These are phyloP conservation scores for Sinella curviseta DNA, from an alignment of 1,140 invertebrate genomes.

Conservation along the genomic window DNA sequence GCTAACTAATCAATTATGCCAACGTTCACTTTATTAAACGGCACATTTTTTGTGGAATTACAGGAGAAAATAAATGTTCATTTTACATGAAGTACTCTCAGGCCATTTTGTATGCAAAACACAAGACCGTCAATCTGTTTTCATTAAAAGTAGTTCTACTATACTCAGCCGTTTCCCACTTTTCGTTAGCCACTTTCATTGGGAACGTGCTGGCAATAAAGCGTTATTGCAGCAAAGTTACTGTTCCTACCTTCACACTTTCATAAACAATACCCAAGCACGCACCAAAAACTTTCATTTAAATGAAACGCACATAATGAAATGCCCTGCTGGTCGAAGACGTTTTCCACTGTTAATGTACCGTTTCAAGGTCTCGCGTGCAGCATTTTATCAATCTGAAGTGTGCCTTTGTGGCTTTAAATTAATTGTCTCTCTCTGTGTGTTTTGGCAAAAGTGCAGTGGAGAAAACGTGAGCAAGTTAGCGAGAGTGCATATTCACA, in stretches of 20 bases:
- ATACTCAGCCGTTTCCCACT: neutral
- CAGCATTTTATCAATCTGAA: slow-evolving; percentile 12
- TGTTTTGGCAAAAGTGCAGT: neutral
- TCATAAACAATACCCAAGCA: too few relatives aligned
- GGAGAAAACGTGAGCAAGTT: neutral
- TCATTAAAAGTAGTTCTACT: neutral
- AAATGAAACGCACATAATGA: slow-evolving; percentile 11
- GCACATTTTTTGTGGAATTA: neutral
- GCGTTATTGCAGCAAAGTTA: too few relatives aligned
- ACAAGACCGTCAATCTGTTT: neutral
- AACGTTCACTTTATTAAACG: neutral
- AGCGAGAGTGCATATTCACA: neutral
- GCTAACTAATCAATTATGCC: too few relatives aligned
- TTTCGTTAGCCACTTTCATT: neutral
- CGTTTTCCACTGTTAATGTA: neutral
- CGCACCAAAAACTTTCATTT: neutral
- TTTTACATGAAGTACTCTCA: neutral
- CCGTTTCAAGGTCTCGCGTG: neutral
- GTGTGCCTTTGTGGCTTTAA: slow-evolving; percentile 5
- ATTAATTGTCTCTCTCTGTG: slow-evolving; percentile 13
- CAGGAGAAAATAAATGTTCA: too few relatives aligned
- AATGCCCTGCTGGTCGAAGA: neutral
- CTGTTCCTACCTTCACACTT: too few relatives aligned
- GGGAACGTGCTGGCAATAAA: too few relatives aligned
- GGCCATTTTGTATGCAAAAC: neutral